Conservation (phyloP, 2,888 invertebrate species). For the Lepidocyrtinus sp. region DNA sequence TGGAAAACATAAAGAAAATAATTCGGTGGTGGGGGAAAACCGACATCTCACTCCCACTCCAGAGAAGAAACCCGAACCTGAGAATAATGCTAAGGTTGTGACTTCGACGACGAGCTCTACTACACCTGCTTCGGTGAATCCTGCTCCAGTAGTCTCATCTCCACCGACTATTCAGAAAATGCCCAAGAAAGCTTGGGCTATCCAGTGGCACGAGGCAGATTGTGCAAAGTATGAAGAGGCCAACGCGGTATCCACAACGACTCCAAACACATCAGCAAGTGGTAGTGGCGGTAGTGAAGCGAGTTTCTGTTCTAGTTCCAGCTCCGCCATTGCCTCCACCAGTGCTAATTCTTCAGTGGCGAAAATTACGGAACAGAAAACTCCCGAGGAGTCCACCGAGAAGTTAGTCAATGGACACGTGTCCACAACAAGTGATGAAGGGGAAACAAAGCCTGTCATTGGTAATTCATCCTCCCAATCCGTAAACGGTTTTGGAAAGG, state of each 20-base stretch:
- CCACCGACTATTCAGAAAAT: slow-evolving; percentile 55
- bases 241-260: too few species aligned
- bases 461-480: slow-evolving; percentile 16
- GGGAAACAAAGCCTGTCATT: slow-evolving; percentile 20
- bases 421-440: not conserved
- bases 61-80: not conserved
- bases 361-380: not conserved
- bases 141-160: slow-evolving; percentile 19
- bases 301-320: not conserved
- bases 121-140: not conserved
- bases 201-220: slow-evolving; percentile 59
- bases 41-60: not conserved
- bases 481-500: slow-evolving; percentile 66
- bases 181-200: slow-evolving; percentile 61
- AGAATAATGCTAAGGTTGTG: slow-evolving; percentile 27
- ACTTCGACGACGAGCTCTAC: slow-evolving; percentile 12
- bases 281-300: not conserved
- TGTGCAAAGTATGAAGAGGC: slow-evolving; percentile 11
- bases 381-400: slow-evolving; percentile 29
- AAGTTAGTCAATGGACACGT: slow-evolving; percentile 40
- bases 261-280: not conserved
- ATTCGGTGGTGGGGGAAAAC: not conserved
- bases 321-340: not conserved
- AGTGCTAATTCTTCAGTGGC: not conserved
- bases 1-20: slow-evolving; percentile 43